These are phyloP conservation scores for Hypselothyrea guttata DNA, from an alignment of 2,888 invertebrate species.

Conservation along the genomic window DNA sequence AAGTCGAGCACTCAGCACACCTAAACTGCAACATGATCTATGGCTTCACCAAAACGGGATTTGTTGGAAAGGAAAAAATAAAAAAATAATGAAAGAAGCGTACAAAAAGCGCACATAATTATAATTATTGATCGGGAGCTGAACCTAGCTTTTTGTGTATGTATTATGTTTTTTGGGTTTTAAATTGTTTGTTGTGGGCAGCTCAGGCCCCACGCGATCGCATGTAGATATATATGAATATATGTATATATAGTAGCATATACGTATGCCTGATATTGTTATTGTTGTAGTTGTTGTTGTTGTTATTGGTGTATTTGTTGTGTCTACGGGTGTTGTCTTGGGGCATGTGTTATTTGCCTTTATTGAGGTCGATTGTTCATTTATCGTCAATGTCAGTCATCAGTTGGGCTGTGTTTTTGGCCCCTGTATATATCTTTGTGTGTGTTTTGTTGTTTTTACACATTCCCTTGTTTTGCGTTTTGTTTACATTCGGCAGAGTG, in stretches of 20 bases:
- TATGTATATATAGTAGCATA: conserved; percentile 1
- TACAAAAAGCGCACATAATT: conserved; percentile 8
- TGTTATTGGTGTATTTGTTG: neutral
- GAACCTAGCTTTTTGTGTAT: conserved; percentile 9
- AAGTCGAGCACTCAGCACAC: neutral
- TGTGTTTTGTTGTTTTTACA: conserved; percentile 67
- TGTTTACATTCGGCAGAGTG: conserved; percentile 40
- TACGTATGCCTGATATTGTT: neutral
- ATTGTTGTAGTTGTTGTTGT: neutral
- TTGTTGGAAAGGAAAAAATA: conserved; percentile 13
- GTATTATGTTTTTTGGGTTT: conserved; percentile 34
- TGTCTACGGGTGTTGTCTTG: conserved; percentile 7
- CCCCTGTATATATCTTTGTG: conserved; percentile 3
- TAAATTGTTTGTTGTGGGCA: conserved; percentile 11
- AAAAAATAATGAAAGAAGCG: no score
- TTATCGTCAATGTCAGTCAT: conserved; percentile 72
- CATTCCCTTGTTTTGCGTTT: conserved; percentile 52
- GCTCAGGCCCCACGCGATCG: conserved; percentile 33
- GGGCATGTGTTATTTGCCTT: conserved; percentile 43
- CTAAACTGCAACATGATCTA: conserved; percentile 19
- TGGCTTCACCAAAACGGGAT: conserved; percentile 33
- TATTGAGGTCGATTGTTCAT: conserved; percentile 72
- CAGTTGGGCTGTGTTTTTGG: conserved; percentile 41
- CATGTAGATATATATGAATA: neutral
- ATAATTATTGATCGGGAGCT: conserved; percentile 33